Evolutionary conservation across 2,797 vertebrate species (phyloP), one percentile per base, ranked within the genome.

Genomic region (Peromyscus nudipes): DNA sequence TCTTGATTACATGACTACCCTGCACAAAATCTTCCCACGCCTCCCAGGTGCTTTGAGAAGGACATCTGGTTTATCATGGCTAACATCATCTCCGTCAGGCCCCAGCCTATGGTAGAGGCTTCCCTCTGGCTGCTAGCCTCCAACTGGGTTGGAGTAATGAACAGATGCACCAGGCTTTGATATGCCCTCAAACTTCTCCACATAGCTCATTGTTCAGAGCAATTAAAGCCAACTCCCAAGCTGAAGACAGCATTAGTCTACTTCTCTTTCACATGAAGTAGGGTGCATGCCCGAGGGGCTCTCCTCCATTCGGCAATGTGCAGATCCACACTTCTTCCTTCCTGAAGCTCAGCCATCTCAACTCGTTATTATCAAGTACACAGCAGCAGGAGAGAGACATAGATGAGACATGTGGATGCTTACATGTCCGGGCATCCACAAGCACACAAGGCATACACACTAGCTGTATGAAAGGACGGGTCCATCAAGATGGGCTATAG

Each of bases 181-280:
- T 77, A 37, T 65, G 55, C 62, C 67, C 88, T 40, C 62, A 88
- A 84, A 57, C 64, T 12, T 91, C 88, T 93, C 62, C 94, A 67
- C 31, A 64, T 16, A 14, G 14, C 40, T 6, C 11, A 43, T 14
- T 34, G 87, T 16, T 69, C 49, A 57, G 76, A 91, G 62, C 43
- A 87, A 89, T 83, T 76, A 89, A 60, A 89, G 62, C 73, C 80
- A 79, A 76, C 64, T 55, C 91, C 67, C 91, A 93, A 52, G 25
- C 57, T 55, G 64, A 83, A 71, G 6, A 71, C 19, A 60, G 25
- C 76, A 12, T 62, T 73, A 52, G 49, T 64, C 92, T 40, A 3
- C 76, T 81, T 77, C 17, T 89, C 71, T 85, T 73, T 73, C 81
- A 46, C 1, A 16, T 23, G 37, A 93, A 92, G 43, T 34, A 52